phyloP scores from a whole-genome alignment of 2,113 vertebrate genomes.

The Xenopus tropicalis region DNA sequence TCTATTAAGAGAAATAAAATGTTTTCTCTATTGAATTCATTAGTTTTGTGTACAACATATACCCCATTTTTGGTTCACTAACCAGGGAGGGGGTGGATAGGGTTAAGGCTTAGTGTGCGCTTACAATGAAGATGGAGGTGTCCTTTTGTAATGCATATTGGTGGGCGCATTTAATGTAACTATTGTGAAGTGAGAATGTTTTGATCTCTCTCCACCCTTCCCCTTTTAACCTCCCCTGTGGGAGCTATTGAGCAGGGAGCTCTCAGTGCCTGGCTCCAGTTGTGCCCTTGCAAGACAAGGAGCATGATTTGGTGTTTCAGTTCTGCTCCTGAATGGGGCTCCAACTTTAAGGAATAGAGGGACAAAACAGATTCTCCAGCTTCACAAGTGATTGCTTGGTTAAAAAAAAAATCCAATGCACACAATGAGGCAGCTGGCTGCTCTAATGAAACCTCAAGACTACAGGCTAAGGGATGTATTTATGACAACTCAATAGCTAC shows the following conservation, averaged over 20 bases:
- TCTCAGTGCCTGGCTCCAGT: conserved; percentile 54
- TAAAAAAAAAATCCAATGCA: conserved; percentile 60
- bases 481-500: conserved; percentile 64
- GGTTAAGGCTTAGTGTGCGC: conserved; percentile 32
- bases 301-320: conserved; percentile 53
- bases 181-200: conserved; percentile 57
- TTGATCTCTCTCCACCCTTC: conserved; percentile 54
- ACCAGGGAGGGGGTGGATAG: conserved; percentile 24
- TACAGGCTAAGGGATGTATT: conserved; percentile 63
- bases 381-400: conserved; percentile 64
- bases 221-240: conserved; percentile 58
- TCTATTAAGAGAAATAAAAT: conserved; percentile 17
- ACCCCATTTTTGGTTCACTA: conserved; percentile 43
- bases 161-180: conserved; percentile 57
- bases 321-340: conserved; percentile 62
- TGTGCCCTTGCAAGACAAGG: conserved; percentile 49
- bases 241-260: conserved; percentile 53
- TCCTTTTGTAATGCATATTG: conserved; percentile 45
- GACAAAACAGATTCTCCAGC: conserved; percentile 65
- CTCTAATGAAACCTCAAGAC: conserved; percentile 71
- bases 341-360: conserved; percentile 68
- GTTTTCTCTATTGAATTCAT: conserved; percentile 31
- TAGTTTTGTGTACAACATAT: conserved; percentile 33
- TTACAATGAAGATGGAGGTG: conserved; percentile 40
- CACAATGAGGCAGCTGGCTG: conserved; percentile 72